phyloP scores from a whole-genome alignment of 2,888 invertebrate genomes.

The Yponomeuta sedellus region DNA sequence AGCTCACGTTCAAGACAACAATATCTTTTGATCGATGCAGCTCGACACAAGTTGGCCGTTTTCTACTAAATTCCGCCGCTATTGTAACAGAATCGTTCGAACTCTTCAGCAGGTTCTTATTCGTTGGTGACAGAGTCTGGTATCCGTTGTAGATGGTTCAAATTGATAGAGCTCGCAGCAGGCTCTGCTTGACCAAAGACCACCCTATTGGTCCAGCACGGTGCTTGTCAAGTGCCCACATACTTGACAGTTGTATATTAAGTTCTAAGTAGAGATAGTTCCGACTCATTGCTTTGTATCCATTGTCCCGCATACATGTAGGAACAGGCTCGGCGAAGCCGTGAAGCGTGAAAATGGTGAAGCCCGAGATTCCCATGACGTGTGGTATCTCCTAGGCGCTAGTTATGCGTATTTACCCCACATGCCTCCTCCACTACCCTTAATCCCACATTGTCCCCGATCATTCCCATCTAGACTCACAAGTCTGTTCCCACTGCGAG shows the following conservation, averaged over 20 bases:
- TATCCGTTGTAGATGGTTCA: constrained; percentile 1
- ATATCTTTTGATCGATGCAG: constrained; percentile 10
- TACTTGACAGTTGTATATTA: not conserved
- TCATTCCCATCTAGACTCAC: too few species aligned
- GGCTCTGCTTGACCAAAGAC: constrained; percentile 9
- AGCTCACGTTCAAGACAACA: constrained; percentile 5
- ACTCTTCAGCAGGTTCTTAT: not conserved
- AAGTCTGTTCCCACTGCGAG: too few species aligned
- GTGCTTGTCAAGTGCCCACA: not conserved
- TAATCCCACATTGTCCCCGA: too few species aligned
- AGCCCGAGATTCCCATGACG: too few species aligned
- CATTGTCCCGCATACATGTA: not conserved
- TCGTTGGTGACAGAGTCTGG: not conserved
- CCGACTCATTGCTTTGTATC: not conserved
- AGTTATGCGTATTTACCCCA: too few species aligned
- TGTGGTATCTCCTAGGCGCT: too few species aligned
- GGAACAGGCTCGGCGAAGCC: too few species aligned
- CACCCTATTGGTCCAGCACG: constrained; percentile 7
- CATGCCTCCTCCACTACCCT: too few species aligned
- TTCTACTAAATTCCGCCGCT: constrained; percentile 13
- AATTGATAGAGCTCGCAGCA: constrained; percentile 8
- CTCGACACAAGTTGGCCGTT: constrained; percentile 8
- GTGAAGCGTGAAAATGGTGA: too few species aligned
- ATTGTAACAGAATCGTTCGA: not conserved
- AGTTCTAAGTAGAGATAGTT: not conserved